These are phyloP conservation scores for Myanophis thanlyinensis DNA, from an alignment of 2,113 vertebrate genomes.

Conservation along the genomic window DNA sequence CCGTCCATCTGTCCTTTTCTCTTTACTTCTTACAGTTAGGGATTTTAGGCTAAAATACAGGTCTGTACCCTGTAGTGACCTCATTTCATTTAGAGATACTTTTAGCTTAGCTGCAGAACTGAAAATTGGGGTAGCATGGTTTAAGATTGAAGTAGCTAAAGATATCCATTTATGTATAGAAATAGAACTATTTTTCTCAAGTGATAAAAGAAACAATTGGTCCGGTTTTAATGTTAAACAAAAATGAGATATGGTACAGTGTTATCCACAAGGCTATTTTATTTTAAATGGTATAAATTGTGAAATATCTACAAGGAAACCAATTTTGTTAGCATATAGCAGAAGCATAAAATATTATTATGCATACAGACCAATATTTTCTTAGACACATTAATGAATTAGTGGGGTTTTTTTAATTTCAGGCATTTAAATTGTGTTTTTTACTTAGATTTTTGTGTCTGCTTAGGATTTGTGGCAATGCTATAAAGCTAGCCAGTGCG, in stretches of 20 bases:
- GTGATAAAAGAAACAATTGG: background rate
- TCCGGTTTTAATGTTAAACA: slow-evolving; percentile 1
- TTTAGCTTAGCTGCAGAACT: background rate
- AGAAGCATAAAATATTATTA: background rate
- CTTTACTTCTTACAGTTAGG: background rate
- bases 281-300: slow-evolving; percentile 9
- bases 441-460: background rate
- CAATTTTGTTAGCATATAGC: background rate
- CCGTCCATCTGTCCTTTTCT: too few species aligned
- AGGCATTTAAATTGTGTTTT: background rate
- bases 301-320: background rate
- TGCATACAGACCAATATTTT: background rate
- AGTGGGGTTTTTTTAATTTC: background rate
- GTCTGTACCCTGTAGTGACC: background rate
- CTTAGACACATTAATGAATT: background rate
- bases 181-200: background rate
- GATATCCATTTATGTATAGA: background rate
- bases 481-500: background rate
- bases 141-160: slow-evolving; percentile 9
- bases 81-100: background rate
- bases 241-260: background rate
- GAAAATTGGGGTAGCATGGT: background rate
- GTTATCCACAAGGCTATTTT: background rate
- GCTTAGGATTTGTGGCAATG: background rate
- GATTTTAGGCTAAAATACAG: background rate